Percentiles rank a stretch among this genome's conserved stretches.
Evolutionary conservation across 1,140 invertebrate species (phyloP).

Genomic region (Tetramorium alpestre): DNA sequence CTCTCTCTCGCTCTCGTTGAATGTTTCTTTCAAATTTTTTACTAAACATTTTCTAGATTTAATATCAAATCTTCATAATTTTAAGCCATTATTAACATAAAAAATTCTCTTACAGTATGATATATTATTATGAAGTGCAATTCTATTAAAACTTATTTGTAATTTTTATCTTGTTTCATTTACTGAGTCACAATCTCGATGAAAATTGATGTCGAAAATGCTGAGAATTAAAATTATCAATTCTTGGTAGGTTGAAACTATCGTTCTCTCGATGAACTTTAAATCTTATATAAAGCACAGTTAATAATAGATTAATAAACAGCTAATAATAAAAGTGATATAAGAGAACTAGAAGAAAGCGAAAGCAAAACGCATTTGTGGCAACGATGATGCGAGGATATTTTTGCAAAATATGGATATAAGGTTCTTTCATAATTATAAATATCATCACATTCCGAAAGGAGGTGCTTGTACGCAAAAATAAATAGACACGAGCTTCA

Average conservation of each 20-base stretch:
- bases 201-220: neutral
- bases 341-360: constrained; percentile 49
- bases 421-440: constrained; percentile 25
- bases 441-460: constrained; percentile 32
- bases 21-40: neutral
- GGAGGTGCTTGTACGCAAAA: neutral
- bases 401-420: constrained; percentile 31
- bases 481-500: constrained; percentile 9
- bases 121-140: neutral
- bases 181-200: neutral
- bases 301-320: constrained; percentile 55
- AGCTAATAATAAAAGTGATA: constrained; percentile 50
- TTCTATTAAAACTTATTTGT: neutral
- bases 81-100: neutral
- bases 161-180: neutral
- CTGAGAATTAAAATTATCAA: neutral
- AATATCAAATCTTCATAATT: neutral
- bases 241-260: neutral
- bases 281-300: constrained; percentile 37
- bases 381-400: neutral
- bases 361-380: constrained; percentile 34
- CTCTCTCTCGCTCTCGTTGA: too few relatives aligned
- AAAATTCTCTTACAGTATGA: neutral
- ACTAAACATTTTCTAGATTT: neutral
- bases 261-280: constrained; percentile 31